Evolutionary conservation across 2,888 invertebrate genomes (phyloP), one percentile per base, ranked within the genome.

Genomic region (Pheosia tremula): DNA sequence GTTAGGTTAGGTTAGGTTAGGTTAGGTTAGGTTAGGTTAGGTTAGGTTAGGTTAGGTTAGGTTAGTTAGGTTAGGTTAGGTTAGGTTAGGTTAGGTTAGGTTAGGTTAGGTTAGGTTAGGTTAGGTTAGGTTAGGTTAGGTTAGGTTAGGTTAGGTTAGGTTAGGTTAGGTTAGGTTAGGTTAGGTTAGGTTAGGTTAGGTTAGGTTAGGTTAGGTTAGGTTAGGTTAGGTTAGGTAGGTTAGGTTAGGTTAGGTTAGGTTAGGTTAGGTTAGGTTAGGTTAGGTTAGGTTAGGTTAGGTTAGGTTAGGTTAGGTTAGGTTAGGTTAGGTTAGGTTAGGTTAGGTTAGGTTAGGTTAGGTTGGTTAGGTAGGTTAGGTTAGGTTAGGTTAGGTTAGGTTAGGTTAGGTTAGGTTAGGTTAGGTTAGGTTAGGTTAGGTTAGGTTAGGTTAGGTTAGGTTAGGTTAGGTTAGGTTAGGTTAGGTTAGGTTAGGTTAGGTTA

Each of bases 1-100:
- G 68, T 68, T 68, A 64, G 68, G 71, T 67, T 71, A 67, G 69
- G 69, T 69, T 69, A 67, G 69, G 69, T 66, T 70, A 66, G 67
- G 69, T 67, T 70, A 68, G 71, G 71, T 69, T 71, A 64, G 68
- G 71, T 67, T 68, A 68, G 68, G 69, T 65, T 68, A 63, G 63
- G 63, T 65, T 64, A 65, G 65, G 67, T 66, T 64, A 60, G 64
- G 64, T 63, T 62, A 63, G 65, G n/a, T n/a, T n/a, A n/a, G n/a
- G n/a, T n/a, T n/a, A n/a, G 62, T 67, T 67, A 64, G 67, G 68
- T 65, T 65, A 68, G 64, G 68, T 68, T 68, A 60, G 65, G 68
- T 57, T 57, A 61, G 62, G 62, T 62, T 62, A 63, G 61, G 67
- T 68, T 68, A 65, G 68, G 68, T 65, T 68, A 65, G 62, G 68